Base-by-base conservation (phyloP, 2,888 invertebrate species). In the Acheta domesticus region DNA sequence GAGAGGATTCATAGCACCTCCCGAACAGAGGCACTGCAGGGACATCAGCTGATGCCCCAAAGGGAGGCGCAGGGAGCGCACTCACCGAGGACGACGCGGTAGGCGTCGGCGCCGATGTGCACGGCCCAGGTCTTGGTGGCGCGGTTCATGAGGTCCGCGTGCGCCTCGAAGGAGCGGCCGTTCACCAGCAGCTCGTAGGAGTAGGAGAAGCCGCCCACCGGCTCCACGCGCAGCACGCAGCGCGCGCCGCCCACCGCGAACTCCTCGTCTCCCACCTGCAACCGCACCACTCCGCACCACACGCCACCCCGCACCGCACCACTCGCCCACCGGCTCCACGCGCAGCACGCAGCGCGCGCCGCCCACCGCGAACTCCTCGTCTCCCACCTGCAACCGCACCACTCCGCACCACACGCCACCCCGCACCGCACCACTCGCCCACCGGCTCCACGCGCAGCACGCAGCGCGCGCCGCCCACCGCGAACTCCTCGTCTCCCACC, bases 261-360 rank as follows among this genome's bases (percentile, higher is more conserved):
- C 12, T 90, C 87, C 86, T 97, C 96, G 83, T 92, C 92, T 1
- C 97, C 97, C 0, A 97, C 96, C 19, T 48, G 49, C 49, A 48
- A 62, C 14, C 62, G 62, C 62, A 62, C 14, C 14, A 36, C 8
- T 36, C 36, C 36, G 8, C 36, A 36, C 36, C 36, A 36, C 8
- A 89, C 85, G 97, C 95, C 12, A 90, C 87, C 86, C 96, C 96
- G 83, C 92, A 92, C 1, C 97, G 97, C 0, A 97, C 96, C 62
- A 2, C 3, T 2, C 12, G 19, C 4, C 36, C 36, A 8, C 36
- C 36, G 1, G 0, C 36, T 8, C 36, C 36, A 36, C 91, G 84
- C 89, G 89, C 49, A 89, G 87, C 16, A 91, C 91, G 83, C 91
- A 91, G 78, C 86, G 87, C 2, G 87, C 85, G 62, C 85, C 86